Evolutionary conservation across 2,113 vertebrate species (phyloP).

Genomic region (Channa maculata): DNA sequence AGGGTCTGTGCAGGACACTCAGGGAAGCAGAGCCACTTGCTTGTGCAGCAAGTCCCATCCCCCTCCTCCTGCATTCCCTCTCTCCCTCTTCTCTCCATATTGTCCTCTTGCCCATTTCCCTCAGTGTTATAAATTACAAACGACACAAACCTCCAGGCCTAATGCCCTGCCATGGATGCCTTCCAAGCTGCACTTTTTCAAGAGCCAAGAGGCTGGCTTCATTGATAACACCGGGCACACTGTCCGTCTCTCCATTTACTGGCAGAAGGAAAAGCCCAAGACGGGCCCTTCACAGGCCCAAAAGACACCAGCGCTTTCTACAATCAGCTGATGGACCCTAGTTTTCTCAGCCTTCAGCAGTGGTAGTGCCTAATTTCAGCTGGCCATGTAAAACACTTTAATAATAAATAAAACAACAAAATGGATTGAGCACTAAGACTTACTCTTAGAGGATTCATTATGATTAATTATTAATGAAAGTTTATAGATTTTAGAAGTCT

Average conservation of each 20-base stretch:
- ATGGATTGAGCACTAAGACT: neutral
- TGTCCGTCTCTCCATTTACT: conserved; percentile 79
- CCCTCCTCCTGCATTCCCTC: conserved; percentile 78
- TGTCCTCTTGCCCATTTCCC: conserved; percentile 85
- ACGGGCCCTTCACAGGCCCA: conserved; percentile 76
- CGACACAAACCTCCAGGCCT: conserved; percentile 86
- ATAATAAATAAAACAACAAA: conserved; percentile 18
- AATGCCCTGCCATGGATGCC: conserved; percentile 84
- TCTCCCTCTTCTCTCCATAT: conserved; percentile 81
- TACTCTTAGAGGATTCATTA: neutral
- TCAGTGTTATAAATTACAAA: conserved; percentile 88
- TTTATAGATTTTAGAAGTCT: conserved; percentile 19
- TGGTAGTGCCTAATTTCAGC: conserved; percentile 39
- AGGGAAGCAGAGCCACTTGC: conserved; percentile 73
- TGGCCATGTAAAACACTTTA: conserved; percentile 36
- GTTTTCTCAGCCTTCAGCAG: conserved; percentile 57
- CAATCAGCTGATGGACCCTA: conserved; percentile 70
- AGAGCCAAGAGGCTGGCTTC: conserved; percentile 82
- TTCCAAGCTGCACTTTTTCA: conserved; percentile 83
- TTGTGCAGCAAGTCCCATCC: conserved; percentile 76
- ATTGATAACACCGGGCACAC: conserved; percentile 86
- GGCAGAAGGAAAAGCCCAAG: conserved; percentile 78
- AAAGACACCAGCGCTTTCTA: conserved; percentile 78
- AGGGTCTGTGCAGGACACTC: conserved; percentile 71
- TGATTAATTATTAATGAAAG: conserved; percentile 7